Base-by-base conservation (phyloP, 2,113 vertebrate species). In the Scomber scombrus region DNA sequence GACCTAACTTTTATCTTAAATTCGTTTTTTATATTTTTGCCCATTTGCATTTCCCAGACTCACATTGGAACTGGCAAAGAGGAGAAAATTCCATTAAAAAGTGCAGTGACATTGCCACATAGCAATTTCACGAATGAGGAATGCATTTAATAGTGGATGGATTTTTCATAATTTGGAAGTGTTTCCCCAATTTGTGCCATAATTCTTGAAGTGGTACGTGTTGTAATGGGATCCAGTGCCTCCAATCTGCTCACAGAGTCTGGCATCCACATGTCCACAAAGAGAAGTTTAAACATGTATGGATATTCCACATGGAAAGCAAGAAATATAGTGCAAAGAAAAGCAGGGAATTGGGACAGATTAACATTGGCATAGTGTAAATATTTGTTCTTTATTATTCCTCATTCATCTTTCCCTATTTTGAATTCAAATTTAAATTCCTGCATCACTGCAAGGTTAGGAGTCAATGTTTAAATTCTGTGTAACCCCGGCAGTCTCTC, bases 51-150 rank as follows among this genome's bases (percentile, higher is more conserved):
- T 76, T 72, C 40, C 54, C 58, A 65, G 63, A 64, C 31, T 75
- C 60, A 47, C 12, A 13, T 18, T 65, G 47, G 63, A 80, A 70
- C 45, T 71, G 78, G 65, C 71, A 78, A 69, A 70, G 34, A 76
- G 56, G 52, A 72, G 58, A 84, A 73, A 76, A 79, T 78, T 88
- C 85, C 86, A 91, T 92, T 92, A 87, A 63, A 79, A 85, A 85
- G 87, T 83, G 75, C 86, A 81, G 71, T 85, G 85, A 88, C 84
- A 84, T 85, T 63, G 85, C 62, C 84, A 83, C 75, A 81, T 71
- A 83, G 82, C 89, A 92, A 93, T 90, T 93, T 92, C 92, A 90
- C 90, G 84, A 91, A 71, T 91, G 90, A 91, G 81, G 78, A 90
- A 91, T 88, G 85, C 85, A 87, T 92, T 93, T 92, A 90, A 91